A percentile compares a stretch with the other conserved stretches of the same genome.
Conservation (phyloP, 30 jellyfish, hydroid and myxozoan species). For the Nemopilema nomurai region DNA sequence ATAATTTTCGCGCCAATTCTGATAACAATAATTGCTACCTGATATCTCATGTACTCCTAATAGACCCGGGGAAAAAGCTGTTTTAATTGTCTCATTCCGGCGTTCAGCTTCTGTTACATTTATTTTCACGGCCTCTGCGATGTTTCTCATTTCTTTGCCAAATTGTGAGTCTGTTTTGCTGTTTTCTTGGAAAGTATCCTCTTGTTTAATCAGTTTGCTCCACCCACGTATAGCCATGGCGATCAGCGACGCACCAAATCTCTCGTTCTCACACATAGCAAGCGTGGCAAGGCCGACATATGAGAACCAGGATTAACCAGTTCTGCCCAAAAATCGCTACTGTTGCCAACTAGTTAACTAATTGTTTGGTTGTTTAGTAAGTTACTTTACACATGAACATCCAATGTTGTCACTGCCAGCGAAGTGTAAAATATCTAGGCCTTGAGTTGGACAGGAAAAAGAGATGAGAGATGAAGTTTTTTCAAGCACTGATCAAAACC, state of each 20-base stretch:
- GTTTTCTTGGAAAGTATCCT: not conserved
- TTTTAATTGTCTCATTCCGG: too few relatives aligned
- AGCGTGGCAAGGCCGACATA: conserved; percentile 14
- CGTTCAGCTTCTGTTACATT: not conserved
- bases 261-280: conserved; percentile 9
- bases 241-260: conserved; percentile 6
- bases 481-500: too few relatives aligned
- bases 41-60: not conserved
- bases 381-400: too few relatives aligned
- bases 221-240: not conserved
- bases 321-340: too few relatives aligned
- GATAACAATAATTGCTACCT: not conserved
- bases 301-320: conserved; percentile 23
- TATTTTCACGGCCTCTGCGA: not conserved
- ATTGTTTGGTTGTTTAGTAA: too few relatives aligned
- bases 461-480: too few relatives aligned
- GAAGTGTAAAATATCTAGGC: too few relatives aligned
- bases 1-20: not conserved
- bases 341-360: too few relatives aligned
- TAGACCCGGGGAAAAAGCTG: not conserved
- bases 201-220: not conserved
- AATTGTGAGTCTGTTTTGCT: not conserved
- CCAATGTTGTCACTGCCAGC: too few relatives aligned
- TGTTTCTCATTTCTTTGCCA: not conserved
- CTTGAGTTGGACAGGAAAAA: too few relatives aligned